Conservation (phyloP, 2,113 vertebrate genomes). For the Takifugu bimaculatus region DNA sequence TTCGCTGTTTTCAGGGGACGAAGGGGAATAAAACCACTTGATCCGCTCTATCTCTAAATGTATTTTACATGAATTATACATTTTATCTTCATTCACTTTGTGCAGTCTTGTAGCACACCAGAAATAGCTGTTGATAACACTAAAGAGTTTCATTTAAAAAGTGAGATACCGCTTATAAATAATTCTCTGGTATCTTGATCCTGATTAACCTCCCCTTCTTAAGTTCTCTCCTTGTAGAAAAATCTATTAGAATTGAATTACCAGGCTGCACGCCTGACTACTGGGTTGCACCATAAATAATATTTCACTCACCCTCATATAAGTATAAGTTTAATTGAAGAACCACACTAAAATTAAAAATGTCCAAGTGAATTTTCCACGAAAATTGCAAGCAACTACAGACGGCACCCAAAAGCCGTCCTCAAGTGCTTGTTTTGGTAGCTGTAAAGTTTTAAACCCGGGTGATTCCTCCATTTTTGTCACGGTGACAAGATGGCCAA, state of each 20-base stretch:
- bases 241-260: not conserved
- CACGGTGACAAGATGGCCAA: conserved; percentile 6
- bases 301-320: not conserved
- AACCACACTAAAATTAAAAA: not conserved
- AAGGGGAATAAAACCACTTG: too few relatives aligned
- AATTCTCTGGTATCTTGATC: not conserved
- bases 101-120: not conserved
- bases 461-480: conserved; percentile 3
- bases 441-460: too few relatives aligned
- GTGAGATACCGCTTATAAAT: not conserved
- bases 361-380: not conserved
- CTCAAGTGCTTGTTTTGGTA: too few relatives aligned
- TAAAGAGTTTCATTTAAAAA: not conserved
- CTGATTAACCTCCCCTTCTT: not conserved
- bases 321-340: not conserved
- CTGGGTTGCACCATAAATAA: not conserved
- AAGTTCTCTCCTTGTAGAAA: not conserved
- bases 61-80: too few relatives aligned
- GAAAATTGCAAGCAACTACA: not conserved
- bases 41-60: too few relatives aligned
- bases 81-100: too few relatives aligned
- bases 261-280: not conserved
- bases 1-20: too few relatives aligned
- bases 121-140: not conserved
- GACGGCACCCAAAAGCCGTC: not conserved